Percentiles rank a stretch among this genome's conserved stretches.
Conservation (phyloP, 2,113 vertebrate genomes). For the Probosciger aterrimus region DNA sequence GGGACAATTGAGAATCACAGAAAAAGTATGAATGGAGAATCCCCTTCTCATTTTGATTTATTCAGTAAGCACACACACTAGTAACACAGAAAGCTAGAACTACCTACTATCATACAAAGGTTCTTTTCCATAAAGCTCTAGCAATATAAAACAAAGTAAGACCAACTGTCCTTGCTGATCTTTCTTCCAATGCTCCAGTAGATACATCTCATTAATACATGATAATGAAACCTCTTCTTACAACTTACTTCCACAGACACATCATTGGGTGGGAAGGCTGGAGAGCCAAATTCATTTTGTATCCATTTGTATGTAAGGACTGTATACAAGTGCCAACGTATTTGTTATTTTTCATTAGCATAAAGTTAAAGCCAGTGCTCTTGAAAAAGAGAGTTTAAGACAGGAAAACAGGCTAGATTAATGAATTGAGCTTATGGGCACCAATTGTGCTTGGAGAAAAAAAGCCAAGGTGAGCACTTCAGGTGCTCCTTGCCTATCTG, state of each 20-base stretch:
- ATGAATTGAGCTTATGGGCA: not conserved
- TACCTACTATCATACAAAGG: not conserved
- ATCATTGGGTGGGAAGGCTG: not conserved
- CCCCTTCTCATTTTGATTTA: not conserved
- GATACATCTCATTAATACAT: not conserved
- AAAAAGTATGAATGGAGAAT: not conserved
- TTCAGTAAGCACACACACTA: not conserved
- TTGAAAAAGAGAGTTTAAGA: not conserved
- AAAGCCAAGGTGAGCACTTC: not conserved
- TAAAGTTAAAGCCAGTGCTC: not conserved
- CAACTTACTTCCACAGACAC: not conserved
- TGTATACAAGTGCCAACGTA: rapidly evolving
- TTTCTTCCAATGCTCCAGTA: not conserved
- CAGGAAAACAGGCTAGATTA: not conserved
- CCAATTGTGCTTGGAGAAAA: not conserved
- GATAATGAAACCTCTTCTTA: not conserved
- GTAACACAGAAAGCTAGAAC: not conserved
- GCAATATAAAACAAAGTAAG: not conserved
- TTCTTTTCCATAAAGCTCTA: not conserved
- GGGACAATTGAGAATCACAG: not conserved
- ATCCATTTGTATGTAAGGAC: not conserved
- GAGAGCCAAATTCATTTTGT: not conserved
- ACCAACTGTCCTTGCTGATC: not conserved
- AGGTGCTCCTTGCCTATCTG: not conserved
- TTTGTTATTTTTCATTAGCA: not conserved